phyloP scores from a whole-genome alignment of 1,140 invertebrate species.

The Teleogryllus occipitalis region DNA sequence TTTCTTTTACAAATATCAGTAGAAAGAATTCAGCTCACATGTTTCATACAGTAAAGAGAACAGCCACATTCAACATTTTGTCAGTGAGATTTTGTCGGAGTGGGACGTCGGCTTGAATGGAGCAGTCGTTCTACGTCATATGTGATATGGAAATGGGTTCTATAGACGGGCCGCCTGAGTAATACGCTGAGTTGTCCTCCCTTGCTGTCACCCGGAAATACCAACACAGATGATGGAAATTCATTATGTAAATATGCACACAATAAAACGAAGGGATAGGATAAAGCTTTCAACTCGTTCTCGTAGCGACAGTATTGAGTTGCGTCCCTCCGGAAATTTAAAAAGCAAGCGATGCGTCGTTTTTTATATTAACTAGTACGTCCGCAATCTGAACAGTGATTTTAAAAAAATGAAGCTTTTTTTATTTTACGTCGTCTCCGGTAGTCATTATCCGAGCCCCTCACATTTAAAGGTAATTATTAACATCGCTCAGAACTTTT shows the following conservation, averaged over 20 bases:
- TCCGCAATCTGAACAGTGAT: slow-evolving; percentile 3
- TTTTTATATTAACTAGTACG: background rate
- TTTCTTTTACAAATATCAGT: too few relatives aligned
- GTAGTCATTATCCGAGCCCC: background rate
- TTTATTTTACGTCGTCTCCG: background rate
- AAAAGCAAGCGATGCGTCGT: slow-evolving; percentile 3
- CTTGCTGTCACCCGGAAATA: slow-evolving; percentile 3
- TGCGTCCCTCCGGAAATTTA: background rate
- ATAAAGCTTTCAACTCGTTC: slow-evolving; percentile 4
- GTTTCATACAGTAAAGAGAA: too few relatives aligned
- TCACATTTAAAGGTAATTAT: too few relatives aligned
- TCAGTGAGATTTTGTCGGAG: background rate
- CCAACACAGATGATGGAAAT: background rate
- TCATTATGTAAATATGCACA: background rate
- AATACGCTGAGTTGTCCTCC: background rate
- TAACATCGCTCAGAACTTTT: too few relatives aligned
- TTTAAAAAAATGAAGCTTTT: background rate
- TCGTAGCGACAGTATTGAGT: background rate
- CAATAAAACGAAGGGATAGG: background rate
- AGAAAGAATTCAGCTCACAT: too few relatives aligned
- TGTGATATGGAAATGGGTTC: background rate
- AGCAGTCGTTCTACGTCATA: background rate
- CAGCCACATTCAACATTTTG: too few relatives aligned
- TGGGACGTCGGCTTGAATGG: background rate
- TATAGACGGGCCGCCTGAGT: background rate